Conservation (phyloP, 2,797 vertebrate species). For the Phoeniculus purpureus region DNA sequence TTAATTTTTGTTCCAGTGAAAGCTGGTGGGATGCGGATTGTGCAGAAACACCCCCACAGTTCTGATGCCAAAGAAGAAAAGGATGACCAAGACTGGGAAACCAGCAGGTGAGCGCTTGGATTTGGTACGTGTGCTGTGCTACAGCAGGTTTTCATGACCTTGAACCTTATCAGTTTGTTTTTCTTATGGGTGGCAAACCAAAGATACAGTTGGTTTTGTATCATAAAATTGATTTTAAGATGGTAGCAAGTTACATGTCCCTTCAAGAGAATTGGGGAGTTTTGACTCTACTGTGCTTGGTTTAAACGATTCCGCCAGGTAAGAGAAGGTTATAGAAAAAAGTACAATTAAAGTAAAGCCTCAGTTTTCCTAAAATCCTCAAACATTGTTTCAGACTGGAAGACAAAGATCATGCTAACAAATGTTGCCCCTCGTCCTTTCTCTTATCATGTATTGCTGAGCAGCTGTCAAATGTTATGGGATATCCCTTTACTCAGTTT, state of each 20-base stretch:
- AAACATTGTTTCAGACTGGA: not conserved
- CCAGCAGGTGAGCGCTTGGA: slow-evolving; percentile 81
- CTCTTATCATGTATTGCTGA: not conserved
- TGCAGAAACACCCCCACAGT: slow-evolving; percentile 91
- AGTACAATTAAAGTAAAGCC: not conserved
- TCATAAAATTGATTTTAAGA: not conserved
- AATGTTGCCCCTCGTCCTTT: not conserved
- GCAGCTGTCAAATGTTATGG: not conserved
- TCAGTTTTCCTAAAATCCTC: not conserved
- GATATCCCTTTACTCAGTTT: not conserved
- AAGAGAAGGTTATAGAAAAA: not conserved
- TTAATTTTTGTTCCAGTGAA: slow-evolving; percentile 84
- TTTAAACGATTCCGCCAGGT: not conserved
- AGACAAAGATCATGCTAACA: fast-evolving
- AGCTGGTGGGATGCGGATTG: slow-evolving; percentile 96
- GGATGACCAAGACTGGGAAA: slow-evolving; percentile 89
- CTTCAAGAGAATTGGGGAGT: not conserved
- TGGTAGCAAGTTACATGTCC: fast-evolving
- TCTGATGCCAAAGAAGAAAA: slow-evolving; percentile 83
- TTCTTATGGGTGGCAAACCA: not conserved
- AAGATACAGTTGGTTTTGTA: not conserved
- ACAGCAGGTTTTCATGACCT: not conserved
- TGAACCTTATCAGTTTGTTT: slow-evolving; percentile 27
- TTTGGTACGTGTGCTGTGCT: not conserved
- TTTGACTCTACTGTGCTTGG: not conserved